These are phyloP conservation scores for Petroica traversi DNA, from an alignment of 2,113 vertebrate species.

Conservation along the genomic window DNA sequence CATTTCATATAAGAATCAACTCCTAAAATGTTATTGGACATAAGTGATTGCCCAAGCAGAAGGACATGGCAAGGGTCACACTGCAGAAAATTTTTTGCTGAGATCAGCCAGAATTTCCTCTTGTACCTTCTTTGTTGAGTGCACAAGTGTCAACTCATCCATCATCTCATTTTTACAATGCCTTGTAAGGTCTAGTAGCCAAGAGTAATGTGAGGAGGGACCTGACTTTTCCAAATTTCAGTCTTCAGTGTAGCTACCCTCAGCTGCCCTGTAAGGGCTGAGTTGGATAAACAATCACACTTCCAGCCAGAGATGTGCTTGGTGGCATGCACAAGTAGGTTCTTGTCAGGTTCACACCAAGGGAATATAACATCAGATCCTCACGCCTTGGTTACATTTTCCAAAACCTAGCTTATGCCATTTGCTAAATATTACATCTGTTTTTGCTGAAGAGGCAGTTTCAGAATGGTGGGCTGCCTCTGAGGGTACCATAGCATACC, in stretches of 20 bases:
- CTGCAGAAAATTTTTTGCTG: not conserved
- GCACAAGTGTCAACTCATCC: not conserved
- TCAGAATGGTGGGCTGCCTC: not conserved
- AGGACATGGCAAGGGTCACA: not conserved
- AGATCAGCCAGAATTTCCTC: constrained; percentile 4
- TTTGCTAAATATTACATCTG: not conserved
- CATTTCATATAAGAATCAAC: not conserved
- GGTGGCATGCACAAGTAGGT: not conserved
- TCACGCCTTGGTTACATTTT: not conserved
- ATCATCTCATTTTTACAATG: constrained; percentile 2
- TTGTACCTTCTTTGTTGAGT: not conserved
- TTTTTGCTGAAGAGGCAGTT: not conserved
- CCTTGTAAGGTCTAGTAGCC: not conserved
- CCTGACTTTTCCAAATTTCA: not conserved
- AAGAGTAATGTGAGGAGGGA: not conserved
- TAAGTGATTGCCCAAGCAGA: constrained; percentile 34
- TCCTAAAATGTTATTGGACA: not conserved
- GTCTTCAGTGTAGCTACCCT: not conserved
- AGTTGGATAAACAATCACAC: not conserved
- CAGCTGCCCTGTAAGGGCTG: not conserved
- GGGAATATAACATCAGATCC: not conserved
- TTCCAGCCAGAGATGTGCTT: not conserved
- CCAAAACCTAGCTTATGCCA: not conserved
- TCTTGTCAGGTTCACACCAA: not conserved
- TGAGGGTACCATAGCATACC: not conserved